Evolutionary conservation across 1,140 invertebrate species (phyloP).

Genomic region (Papilio aristodemus): DNA sequence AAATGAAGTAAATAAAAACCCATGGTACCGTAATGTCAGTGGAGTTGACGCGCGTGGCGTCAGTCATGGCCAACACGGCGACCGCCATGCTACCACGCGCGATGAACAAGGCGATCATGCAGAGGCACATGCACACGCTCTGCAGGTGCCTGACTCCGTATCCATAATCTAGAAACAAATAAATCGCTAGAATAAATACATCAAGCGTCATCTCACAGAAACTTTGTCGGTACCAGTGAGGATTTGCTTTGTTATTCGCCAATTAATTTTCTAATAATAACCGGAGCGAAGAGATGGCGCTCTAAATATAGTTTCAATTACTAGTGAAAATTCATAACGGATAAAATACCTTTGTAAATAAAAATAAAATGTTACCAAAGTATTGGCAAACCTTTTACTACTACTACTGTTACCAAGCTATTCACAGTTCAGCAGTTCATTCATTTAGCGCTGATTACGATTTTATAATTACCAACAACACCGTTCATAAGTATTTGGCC

Average conservation of each 20-base stretch:
- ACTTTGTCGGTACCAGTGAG: not conserved
- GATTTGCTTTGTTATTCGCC: not conserved
- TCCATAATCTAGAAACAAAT: slow-evolving; percentile 50
- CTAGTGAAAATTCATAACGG: too few species aligned
- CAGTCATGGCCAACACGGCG: slow-evolving; percentile 68
- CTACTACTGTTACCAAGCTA: too few species aligned
- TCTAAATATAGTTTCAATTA: too few species aligned
- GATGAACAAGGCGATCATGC: slow-evolving; percentile 57
- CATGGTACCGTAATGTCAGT: slow-evolving; percentile 47
- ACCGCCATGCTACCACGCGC: slow-evolving; percentile 63
- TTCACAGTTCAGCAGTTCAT: too few species aligned
- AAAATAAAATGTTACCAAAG: too few species aligned
- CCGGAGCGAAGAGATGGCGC: too few species aligned
- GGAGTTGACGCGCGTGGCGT: slow-evolving; percentile 43
- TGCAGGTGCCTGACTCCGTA: slow-evolving; percentile 65
- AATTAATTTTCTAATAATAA: too few species aligned
- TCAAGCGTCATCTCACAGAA: not conserved
- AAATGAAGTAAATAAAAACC: not conserved
- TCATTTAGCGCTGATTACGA: too few species aligned
- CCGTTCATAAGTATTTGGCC: too few species aligned
- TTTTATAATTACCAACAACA: too few species aligned
- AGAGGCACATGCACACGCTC: slow-evolving; percentile 59
- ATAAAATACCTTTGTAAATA: too few species aligned
- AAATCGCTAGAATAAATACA: not conserved
- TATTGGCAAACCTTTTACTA: too few species aligned